A percentile compares a stretch with the other conserved stretches of the same genome.
phyloP scores from a whole-genome alignment of 64 coral and sea anemone genomes.

The Actinia equina region DNA sequence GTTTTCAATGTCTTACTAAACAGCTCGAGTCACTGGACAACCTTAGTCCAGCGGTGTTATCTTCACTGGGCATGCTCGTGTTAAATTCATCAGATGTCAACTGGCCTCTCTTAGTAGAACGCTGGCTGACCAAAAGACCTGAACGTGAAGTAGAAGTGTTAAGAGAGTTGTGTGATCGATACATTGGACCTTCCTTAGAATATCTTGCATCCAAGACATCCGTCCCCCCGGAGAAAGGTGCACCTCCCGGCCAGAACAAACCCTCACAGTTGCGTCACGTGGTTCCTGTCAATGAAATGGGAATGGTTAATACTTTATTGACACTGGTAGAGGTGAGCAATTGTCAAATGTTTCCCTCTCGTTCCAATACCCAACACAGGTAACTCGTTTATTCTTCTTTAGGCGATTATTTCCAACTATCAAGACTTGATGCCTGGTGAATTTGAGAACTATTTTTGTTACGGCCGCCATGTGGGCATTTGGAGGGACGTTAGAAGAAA shows the following conservation, averaged over 20 bases:
- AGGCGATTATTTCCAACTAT: constrained; percentile 88
- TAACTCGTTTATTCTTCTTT: background rate
- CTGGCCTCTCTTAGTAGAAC: constrained; percentile 87
- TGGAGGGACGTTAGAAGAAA: constrained; percentile 80
- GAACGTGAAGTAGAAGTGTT: constrained; percentile 84
- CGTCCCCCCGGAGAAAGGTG: constrained; percentile 74
- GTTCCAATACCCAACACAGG: background rate
- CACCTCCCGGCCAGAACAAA: constrained; percentile 76
- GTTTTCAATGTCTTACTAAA: background rate
- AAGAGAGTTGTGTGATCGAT: constrained; percentile 85
- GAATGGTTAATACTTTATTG: constrained; percentile 87
- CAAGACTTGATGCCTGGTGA: constrained; percentile 86
- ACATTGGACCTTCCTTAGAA: constrained; percentile 74
- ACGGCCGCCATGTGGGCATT: constrained; percentile 98
- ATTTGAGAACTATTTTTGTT: constrained; percentile 97
- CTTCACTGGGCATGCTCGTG: constrained; percentile 75
- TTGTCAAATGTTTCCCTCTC: background rate
- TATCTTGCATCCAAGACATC: constrained; percentile 75
- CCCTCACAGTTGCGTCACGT: constrained; percentile 71
- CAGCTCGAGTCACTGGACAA: constrained; percentile 86
- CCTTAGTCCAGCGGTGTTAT: constrained; percentile 77
- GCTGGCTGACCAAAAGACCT: constrained; percentile 75
- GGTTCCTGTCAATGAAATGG: constrained; percentile 76
- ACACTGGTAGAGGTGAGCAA: constrained; percentile 78
- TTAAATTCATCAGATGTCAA: constrained; percentile 80